Percentiles rank a stretch among this genome's conserved stretches.
Evolutionary conservation across 2,113 vertebrate species (phyloP).

Genomic region (Panurus biarmicus): DNA sequence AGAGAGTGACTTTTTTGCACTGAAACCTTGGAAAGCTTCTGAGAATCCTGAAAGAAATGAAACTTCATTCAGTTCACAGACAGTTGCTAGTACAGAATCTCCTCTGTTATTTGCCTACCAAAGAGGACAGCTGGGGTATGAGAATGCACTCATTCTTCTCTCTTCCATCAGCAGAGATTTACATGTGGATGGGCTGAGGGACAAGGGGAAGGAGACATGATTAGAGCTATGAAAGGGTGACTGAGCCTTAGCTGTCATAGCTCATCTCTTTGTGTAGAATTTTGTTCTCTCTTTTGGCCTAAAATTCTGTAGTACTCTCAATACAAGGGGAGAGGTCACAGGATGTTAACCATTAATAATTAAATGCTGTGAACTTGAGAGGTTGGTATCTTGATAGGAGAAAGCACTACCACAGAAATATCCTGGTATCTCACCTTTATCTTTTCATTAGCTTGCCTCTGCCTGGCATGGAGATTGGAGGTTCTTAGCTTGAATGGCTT

Average conservation of each 20-base stretch:
- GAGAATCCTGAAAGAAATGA: conserved; percentile 53
- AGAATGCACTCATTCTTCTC: background rate
- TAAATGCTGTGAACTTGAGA: background rate
- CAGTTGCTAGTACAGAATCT: background rate
- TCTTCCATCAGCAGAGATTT: background rate
- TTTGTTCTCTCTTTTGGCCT: background rate
- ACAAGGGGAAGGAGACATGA: background rate
- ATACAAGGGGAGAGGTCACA: background rate
- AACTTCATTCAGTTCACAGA: background rate
- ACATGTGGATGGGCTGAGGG: background rate
- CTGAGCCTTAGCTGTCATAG: background rate
- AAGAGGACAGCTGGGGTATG: background rate
- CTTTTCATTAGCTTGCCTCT: conserved; percentile 34
- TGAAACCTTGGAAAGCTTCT: conserved; percentile 33
- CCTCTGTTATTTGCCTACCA: background rate
- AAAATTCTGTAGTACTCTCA: background rate
- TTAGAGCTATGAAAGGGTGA: background rate
- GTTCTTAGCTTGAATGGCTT: conserved; percentile 87
- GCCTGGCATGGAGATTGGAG: conserved; percentile 64
- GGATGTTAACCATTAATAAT: background rate
- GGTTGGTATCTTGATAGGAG: background rate
- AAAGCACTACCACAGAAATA: background rate
- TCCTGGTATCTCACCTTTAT: conserved; percentile 23
- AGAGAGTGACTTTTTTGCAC: conserved; percentile 77
- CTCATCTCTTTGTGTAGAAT: background rate